A percentile compares a stretch with the other conserved stretches of the same genome.
These are phyloP conservation scores for Rhyacophila evoluta DNA, from an alignment of 2,888 invertebrate species.

Conservation along the genomic window DNA sequence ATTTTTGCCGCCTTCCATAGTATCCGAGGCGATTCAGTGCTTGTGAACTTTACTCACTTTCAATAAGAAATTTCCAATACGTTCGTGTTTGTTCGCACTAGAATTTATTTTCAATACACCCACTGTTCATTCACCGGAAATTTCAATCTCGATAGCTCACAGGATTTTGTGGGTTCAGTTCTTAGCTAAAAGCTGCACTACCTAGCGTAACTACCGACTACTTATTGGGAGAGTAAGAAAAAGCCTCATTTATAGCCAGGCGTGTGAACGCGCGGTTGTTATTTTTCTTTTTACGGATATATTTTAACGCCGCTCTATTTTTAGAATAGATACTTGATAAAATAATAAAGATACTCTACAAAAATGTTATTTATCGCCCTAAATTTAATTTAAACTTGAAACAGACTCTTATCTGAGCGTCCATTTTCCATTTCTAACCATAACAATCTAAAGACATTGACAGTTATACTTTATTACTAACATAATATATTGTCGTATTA, in stretches of 20 bases:
- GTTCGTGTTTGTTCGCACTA: neutral
- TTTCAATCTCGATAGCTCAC: neutral
- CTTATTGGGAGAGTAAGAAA: neutral
- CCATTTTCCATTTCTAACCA: no score
- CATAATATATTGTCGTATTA: no score
- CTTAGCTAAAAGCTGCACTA: neutral
- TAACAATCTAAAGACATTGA: no score
- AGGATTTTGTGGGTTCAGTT: neutral
- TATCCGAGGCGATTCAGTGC: neutral
- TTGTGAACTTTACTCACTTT: neutral
- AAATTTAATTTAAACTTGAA: no score
- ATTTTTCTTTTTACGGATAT: neutral
- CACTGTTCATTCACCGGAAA: neutral
- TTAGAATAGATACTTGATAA: no score
- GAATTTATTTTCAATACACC: neutral
- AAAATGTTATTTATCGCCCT: no score
- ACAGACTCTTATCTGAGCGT: no score
- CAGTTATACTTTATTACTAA: no score
- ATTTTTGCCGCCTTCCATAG: no score
- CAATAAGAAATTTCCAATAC: neutral
- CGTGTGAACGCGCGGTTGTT: neutral
- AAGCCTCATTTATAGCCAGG: neutral
- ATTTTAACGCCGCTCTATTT: neutral
- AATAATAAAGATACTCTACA: no score
- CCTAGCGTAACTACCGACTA: neutral